A percentile compares a stretch with the other conserved stretches of the same genome.
Conservation (phyloP, 1,140 invertebrate genomes). For the Hylaeus volcanicus region DNA sequence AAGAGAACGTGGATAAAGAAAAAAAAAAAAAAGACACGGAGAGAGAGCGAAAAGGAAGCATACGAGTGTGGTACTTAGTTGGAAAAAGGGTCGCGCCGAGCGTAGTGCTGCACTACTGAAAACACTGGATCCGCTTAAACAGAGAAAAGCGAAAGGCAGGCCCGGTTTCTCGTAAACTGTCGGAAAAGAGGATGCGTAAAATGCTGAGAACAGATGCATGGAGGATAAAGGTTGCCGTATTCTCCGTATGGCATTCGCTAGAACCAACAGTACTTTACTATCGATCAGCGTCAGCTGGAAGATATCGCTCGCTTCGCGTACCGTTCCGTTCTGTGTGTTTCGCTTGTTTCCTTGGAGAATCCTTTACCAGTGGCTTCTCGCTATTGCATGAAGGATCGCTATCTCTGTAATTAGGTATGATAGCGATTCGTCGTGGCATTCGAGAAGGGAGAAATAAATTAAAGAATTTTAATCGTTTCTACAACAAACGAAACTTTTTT, state of each 20-base stretch:
- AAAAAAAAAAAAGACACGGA: not conserved
- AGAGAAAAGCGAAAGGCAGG: not conserved
- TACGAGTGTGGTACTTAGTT: slow-evolving; percentile 10
- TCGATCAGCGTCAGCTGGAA: slow-evolving; percentile 8
- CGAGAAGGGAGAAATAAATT: too few species aligned
- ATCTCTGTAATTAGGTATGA: too few species aligned
- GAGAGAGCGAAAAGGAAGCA: not conserved
- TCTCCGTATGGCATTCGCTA: not conserved
- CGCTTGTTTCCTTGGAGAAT: not conserved
- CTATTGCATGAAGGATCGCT: too few species aligned
- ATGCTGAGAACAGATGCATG: not conserved
- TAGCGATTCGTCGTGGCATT: too few species aligned
- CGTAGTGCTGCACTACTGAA: slow-evolving; percentile 3
- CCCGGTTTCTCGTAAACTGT: not conserved
- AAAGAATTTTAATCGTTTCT: too few species aligned
- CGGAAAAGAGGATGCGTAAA: not conserved
- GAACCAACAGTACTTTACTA: not conserved
- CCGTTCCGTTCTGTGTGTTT: not conserved
- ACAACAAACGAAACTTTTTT: too few species aligned
- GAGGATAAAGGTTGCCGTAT: not conserved
- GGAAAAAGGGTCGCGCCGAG: not conserved
- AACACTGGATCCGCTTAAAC: slow-evolving; percentile 21
- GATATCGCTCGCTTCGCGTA: slow-evolving; percentile 1
- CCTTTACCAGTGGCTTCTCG: not conserved
- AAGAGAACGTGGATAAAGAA: not conserved